Base-by-base conservation (phyloP, 2,888 invertebrate genomes). In the Mythimna lalbum region DNA sequence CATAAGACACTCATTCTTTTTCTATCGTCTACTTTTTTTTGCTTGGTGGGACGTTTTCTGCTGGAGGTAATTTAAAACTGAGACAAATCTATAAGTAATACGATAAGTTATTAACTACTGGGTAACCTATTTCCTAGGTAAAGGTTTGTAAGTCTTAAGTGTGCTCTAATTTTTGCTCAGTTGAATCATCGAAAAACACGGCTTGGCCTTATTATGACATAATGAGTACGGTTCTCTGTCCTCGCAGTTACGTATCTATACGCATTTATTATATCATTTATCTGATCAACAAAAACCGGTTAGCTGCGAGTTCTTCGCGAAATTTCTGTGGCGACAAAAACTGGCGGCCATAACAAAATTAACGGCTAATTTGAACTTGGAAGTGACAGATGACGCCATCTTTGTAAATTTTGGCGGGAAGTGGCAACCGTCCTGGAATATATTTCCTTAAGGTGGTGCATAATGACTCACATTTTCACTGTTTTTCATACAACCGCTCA, bases 241-340 rank as follows among this genome's bases (percentile, higher is more conserved):
- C 52, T 66, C 27, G n/a, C 61, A 67, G 61, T 71, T 62, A 27
- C 0, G 27, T 27, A 68, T 43, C 17, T 43, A 9, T 62, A 66
- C 56, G 59, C 47, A 36, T 78, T 71, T 73, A 57, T 52, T 49
- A 73, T 69, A 76, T 47, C 57, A 50, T 69, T 67, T 73, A 67
- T 72, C 68, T 69, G 59, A 63, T 83, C 76, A 72, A 76, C 52
- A 65, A 52, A 63, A 77, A 82, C 77, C 77, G 65, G 81, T 74
- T 64, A 50, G 55, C 53, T 50, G 55, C 60, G 52, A 49, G 43
- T 50, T 50, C 53, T 39, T 69, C 60, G 75, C 69, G 71, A 80
- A 74, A 82, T 63, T 74, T 47, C 19, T 23, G 43, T 19, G 55
- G 61, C 61, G 62, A 69, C 66, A 78, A 78, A 76, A 81, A 67